Evolutionary conservation across 1,140 invertebrate species (phyloP).

Genomic region (Procambarus clarkii): DNA sequence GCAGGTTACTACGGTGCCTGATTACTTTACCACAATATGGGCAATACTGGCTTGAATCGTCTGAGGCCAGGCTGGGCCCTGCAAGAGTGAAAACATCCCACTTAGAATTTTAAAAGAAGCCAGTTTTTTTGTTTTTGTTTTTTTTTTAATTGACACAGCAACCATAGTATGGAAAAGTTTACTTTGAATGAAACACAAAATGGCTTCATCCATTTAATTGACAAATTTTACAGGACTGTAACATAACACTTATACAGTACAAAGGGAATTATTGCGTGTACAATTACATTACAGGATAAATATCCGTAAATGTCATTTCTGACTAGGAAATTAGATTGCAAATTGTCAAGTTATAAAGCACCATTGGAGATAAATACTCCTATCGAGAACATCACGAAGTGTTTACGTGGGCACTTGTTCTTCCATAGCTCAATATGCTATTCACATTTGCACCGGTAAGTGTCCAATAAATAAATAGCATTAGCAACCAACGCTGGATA

Average conservation of each 20-base stretch:
- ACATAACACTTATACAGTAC: slow-evolving; percentile 65
- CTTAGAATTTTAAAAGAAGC: slow-evolving; percentile 54
- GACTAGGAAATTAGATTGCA: slow-evolving; percentile 55
- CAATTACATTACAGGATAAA: slow-evolving; percentile 47
- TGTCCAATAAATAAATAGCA: slow-evolving; percentile 10
- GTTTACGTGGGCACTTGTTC: slow-evolving; percentile 33
- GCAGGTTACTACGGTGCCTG: slow-evolving; percentile 69
- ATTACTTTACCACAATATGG: slow-evolving; percentile 71
- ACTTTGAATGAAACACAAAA: slow-evolving; percentile 58
- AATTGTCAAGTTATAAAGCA: slow-evolving; percentile 49
- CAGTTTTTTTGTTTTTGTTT: background rate
- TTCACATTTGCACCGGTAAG: slow-evolving; percentile 17
- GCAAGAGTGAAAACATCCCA: slow-evolving; percentile 69
- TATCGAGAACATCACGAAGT: slow-evolving; percentile 14
- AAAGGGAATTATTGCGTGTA: slow-evolving; percentile 55
- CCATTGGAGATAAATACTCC: slow-evolving; percentile 25
- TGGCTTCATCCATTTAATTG: slow-evolving; percentile 68
- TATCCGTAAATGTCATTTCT: slow-evolving; percentile 38
- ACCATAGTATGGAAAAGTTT: slow-evolving; percentile 31
- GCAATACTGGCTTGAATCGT: slow-evolving; percentile 63
- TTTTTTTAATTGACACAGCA: slow-evolving; percentile 19
- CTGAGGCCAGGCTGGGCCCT: slow-evolving; percentile 64
- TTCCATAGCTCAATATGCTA: slow-evolving; percentile 39
- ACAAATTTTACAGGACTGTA: slow-evolving; percentile 61
- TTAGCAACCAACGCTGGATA: slow-evolving; percentile 23